Base-by-base conservation (phyloP, 2,113 vertebrate genomes). In the Bubo bubo region DNA sequence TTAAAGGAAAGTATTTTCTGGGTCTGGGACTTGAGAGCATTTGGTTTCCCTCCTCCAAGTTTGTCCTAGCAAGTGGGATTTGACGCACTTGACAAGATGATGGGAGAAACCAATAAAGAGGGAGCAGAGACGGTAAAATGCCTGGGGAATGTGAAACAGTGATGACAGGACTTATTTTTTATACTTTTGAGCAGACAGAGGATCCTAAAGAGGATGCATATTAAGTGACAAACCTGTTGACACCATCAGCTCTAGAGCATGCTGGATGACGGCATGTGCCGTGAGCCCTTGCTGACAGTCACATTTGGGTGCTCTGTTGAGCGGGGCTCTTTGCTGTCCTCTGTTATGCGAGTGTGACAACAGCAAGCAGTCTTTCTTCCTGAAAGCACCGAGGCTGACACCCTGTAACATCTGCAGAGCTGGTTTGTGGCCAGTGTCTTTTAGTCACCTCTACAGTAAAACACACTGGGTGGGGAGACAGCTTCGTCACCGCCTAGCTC, bases 21-120 rank as follows among this genome's bases (percentile, higher is more conserved):
- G 53, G 45, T 81, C 60, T 79, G 56, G 24, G 52, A 41, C 66
- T 83, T 74, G 19, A 66, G 39, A 70, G 49, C 52, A 35, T 93
- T 96, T 92, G 59, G 79, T 93, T 91, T 93, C 53, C 70, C 41
- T 97, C 23, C 71, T 93, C 81, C 41, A 27, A 70, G 84, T 75
- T 91, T 93, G 53, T 82, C 66, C 84, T 93, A 56, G 62, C 58
- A 50, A 93, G 74, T 58, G 71, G 30, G 59, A 87, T 55, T 14
- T 90, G 93, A 59, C 1, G 7, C 16, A 11, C 41, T 73, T 91
- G 89, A 90, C 91, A 93, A 47, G 81, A 11, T 95, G 89, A 66
- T 8, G 41, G 77, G 53, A 91, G 59, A 91, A 90, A 68, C 70
- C 74, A 93, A 59, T 68, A 21, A 91, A 39, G 45, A 85, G 35